These are phyloP conservation scores for Helicoverpa assulta DNA, from an alignment of 2,888 invertebrate genomes.

Conservation along the genomic window DNA sequence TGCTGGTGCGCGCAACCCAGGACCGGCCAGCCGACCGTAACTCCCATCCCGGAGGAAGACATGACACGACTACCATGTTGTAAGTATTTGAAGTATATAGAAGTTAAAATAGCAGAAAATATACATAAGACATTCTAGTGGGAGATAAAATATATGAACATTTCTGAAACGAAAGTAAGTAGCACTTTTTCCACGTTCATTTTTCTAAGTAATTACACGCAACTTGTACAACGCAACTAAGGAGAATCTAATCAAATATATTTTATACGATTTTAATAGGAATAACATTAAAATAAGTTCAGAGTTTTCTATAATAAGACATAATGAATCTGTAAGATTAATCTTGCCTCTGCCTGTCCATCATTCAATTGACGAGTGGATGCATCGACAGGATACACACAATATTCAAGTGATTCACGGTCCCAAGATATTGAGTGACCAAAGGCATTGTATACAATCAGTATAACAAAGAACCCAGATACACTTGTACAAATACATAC, in stretches of 20 bases:
- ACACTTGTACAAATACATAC: constrained; percentile 78
- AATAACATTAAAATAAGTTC: no score
- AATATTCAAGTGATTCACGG: constrained; percentile 67
- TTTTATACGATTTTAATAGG: no score
- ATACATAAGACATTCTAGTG: no score
- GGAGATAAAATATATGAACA: no score
- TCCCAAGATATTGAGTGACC: constrained; percentile 64
- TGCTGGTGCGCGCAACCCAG: constrained; percentile 92
- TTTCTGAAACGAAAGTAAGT: no score
- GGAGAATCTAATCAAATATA: no score
- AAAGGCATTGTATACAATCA: constrained; percentile 64
- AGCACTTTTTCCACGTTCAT: no score
- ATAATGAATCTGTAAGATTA: constrained; percentile 20
- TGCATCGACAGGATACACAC: constrained; percentile 62
- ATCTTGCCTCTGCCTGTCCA: constrained; percentile 19
- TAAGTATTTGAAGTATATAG: constrained; percentile 77
- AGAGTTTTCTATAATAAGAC: constrained; percentile 1
- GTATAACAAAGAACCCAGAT: constrained; percentile 64
- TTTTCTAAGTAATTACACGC: no score
- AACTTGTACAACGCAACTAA: no score
- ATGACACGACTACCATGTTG: constrained; percentile 92
- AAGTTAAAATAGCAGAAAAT: background rate
- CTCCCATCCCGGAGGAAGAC: constrained; percentile 90
- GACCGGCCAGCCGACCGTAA: constrained; percentile 90
- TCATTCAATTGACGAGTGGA: constrained; percentile 35